A percentile compares a stretch with the other conserved stretches of the same genome.
Conservation (phyloP, 2,113 vertebrate species). For the Emberiza fucata region DNA sequence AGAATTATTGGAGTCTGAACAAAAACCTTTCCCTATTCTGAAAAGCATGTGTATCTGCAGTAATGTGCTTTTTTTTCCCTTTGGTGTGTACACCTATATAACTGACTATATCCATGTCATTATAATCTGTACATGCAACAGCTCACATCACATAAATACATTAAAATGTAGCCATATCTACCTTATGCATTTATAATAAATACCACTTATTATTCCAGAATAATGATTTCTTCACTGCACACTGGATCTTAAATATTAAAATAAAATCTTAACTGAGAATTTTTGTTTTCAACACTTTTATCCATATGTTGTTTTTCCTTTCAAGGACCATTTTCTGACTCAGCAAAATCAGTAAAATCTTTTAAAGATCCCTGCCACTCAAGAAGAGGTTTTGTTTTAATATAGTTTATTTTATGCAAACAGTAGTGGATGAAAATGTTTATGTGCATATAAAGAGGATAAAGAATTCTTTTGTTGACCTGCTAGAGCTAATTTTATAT, state of each 20-base stretch:
- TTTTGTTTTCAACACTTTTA: not conserved
- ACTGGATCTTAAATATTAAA: not conserved
- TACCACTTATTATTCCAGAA: not conserved
- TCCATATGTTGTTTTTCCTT: not conserved
- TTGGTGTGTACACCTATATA: not conserved
- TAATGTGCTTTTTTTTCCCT: not conserved
- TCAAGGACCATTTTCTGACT: not conserved
- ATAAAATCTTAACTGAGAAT: not conserved
- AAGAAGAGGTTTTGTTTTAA: not conserved
- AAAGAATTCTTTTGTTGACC: not conserved
- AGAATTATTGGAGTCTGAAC: conserved; percentile 60
- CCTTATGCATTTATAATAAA: not conserved
- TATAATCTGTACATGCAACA: not conserved
- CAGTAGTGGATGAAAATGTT: not conserved
- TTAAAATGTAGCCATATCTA: not conserved
- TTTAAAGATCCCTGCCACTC: not conserved
- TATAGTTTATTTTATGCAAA: not conserved
- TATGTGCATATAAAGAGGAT: not conserved
- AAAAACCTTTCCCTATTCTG: conserved; percentile 58
- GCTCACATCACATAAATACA: not conserved
- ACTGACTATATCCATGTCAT: not conserved
- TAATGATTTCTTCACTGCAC: not conserved
- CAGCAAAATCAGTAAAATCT: not conserved
- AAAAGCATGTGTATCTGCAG: conserved; percentile 1
- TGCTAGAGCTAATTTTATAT: not conserved